phyloP scores from a whole-genome alignment of 2,797 vertebrate species.

The Phalanger gymnotis region DNA sequence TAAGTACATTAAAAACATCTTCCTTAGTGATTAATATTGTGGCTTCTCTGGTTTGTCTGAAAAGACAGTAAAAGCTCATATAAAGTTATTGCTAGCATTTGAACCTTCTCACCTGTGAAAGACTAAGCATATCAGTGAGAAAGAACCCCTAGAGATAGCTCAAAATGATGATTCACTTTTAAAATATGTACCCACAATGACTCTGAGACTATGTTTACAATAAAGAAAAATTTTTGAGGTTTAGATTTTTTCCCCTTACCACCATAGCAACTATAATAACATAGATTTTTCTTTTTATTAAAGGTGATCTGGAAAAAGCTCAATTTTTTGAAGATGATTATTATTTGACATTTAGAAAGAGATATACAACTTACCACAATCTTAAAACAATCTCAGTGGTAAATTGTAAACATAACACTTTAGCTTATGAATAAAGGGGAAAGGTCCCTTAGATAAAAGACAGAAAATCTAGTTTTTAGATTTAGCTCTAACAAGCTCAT shows the following conservation, averaged over 20 bases:
- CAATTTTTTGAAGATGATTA: slow-evolving; percentile 13
- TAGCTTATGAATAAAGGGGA: too few relatives aligned
- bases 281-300: background rate
- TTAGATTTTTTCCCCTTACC: background rate
- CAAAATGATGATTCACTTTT: slow-evolving; percentile 42
- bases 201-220: slow-evolving; percentile 24
- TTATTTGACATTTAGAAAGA: background rate
- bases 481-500: too few relatives aligned
- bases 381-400: too few relatives aligned
- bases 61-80: slow-evolving; percentile 41
- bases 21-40: slow-evolving; percentile 41
- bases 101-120: slow-evolving; percentile 53
- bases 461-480: too few relatives aligned
- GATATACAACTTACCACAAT: too few relatives aligned
- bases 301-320: background rate
- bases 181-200: slow-evolving; percentile 15
- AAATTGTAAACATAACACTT: too few relatives aligned
- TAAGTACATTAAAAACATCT: slow-evolving; percentile 43
- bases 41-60: slow-evolving; percentile 23
- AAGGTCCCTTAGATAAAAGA: too few relatives aligned
- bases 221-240: slow-evolving; percentile 2
- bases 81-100: slow-evolving; percentile 43
- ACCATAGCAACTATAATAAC: background rate
- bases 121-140: background rate
- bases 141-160: background rate